Evolutionary conservation across 2,797 vertebrate species (phyloP), one percentile per base, ranked within the genome.

Genomic region (Clarias platycephalus): DNA sequence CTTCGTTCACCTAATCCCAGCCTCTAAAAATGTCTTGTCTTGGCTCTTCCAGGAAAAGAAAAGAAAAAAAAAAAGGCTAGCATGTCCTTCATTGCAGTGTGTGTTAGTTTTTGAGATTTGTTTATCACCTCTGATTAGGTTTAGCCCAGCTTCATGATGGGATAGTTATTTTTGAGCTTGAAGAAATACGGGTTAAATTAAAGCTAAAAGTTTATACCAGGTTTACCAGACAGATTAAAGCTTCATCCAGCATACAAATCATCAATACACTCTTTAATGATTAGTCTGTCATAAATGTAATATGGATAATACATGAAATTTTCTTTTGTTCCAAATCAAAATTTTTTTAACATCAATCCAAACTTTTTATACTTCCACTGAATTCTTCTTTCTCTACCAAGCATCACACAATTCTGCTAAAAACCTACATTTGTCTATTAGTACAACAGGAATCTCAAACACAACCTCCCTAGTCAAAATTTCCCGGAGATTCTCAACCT

Each of bases 11-110:
- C 77, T 72, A 57, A 80, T 82, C 82, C 85, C 49, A 24, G 71
- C 31, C 79, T 74, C 44, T 58, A 75, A 82, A 86, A 75, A 82
- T 63, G 80, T 86, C 83, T 83, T 83, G 83, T 90, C 64, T 84
- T 77, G 68, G 84, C 85, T 83, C 67, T 80, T 85, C 26, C 71
- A 78, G 53, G 37, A 37, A 74, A 62, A 44, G 44, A 28, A 24
- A 44, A 53, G 12, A 62, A 79, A 40, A 62, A 16, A 62, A 34
- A 31, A 81, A 67, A 40, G 74, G 3, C 9, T 20, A 66, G 79
- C n/a, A 40, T 26, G 72, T 63, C 72, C 72, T 63, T 53, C 40
- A 49, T 2, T n/a, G 9, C 34, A 49, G 8, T 37, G 37, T 70
- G 28, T 34, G 15, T 15, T 64, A 53, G 77, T 31, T 49, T 76